Conservation (phyloP, 2,113 vertebrate genomes). For the Mastomys natalensis region DNA sequence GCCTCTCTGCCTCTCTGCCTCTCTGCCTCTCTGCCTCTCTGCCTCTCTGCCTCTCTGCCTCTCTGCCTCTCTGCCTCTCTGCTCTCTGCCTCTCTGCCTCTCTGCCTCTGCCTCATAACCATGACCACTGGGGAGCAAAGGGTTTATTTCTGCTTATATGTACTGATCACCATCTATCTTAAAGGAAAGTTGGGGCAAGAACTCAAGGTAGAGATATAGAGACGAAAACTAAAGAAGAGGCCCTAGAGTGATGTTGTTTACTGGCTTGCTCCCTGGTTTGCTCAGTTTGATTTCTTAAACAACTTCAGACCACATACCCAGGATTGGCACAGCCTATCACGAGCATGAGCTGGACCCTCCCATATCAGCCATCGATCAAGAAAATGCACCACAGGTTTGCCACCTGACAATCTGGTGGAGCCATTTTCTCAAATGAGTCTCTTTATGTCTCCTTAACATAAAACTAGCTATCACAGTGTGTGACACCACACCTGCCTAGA, state of each 20-base stretch:
- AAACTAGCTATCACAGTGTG: not conserved
- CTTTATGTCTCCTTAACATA: not conserved
- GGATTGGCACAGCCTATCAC: not conserved
- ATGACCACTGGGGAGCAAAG: not conserved
- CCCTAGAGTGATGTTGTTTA: not conserved
- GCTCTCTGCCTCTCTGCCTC: too few species aligned
- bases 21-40: too few species aligned
- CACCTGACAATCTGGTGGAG: not conserved
- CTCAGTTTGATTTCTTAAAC: not conserved
- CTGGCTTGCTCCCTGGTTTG: not conserved
- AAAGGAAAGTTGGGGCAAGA: not conserved
- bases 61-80: too few species aligned
- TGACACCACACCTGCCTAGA: not conserved
- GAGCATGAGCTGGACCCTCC: not conserved
- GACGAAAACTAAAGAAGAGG: not conserved
- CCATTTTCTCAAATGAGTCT: not conserved
- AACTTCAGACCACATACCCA: not conserved
- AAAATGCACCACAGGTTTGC: not conserved
- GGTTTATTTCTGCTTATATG: not conserved
- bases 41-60: too few species aligned
- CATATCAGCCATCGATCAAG: not conserved
- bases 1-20: too few species aligned
- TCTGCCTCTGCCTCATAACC: too few species aligned
- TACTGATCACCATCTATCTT: not conserved
- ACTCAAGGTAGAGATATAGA: not conserved